Evolutionary conservation across 2,888 invertebrate genomes (phyloP), one percentile per base, ranked within the genome.

Genomic region (Hirtodrosophila trivittata): DNA sequence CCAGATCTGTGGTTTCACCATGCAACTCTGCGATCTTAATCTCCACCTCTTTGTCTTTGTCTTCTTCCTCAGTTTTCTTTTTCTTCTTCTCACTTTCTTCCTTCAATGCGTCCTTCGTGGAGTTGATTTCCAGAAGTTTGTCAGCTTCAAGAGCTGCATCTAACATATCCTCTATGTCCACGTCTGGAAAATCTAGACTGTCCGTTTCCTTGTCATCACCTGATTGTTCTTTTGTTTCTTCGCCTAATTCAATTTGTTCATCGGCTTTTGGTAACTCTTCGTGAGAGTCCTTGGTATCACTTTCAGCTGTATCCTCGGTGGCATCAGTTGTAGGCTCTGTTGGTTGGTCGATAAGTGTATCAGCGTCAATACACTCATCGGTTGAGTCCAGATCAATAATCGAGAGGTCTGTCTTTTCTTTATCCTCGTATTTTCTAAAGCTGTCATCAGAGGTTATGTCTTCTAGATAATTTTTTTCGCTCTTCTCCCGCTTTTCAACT

Each of bases 341-440:
- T 3, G 18, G 5, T 3, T 21, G 3, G 2, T 21, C 18, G 5
- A 21, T 5, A 21, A 5, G 18, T 3, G 2, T 21, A 3, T 28
- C 28, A 28, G 3, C 25, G 9, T 18, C 13, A 4, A 16, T 7
- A 39, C 25, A 37, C 33, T 86, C 84, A 14, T 70, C 63, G 0
- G 64, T 60, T 8, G 81, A 62, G 38, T 81, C 76, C 7, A 86
- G 33, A 43, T 81, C 74, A 14, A 86, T 76, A 14, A 81, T 28
- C 1, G 51, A 1, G 1, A 18, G 1, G 0, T 52, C 64, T 6
- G 9, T 1, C 8, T 38, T 58, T 9, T 6, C 7, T 5, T 41
- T 38, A 5, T 35, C 32, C 0, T 35, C 21, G 2, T 32, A 13
- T 13, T 41, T 33, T 28, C 51, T 32, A 32, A 16, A n/a, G 49